Conservation (phyloP, 2,888 invertebrate genomes). For the Schizotus pectinicornis region DNA sequence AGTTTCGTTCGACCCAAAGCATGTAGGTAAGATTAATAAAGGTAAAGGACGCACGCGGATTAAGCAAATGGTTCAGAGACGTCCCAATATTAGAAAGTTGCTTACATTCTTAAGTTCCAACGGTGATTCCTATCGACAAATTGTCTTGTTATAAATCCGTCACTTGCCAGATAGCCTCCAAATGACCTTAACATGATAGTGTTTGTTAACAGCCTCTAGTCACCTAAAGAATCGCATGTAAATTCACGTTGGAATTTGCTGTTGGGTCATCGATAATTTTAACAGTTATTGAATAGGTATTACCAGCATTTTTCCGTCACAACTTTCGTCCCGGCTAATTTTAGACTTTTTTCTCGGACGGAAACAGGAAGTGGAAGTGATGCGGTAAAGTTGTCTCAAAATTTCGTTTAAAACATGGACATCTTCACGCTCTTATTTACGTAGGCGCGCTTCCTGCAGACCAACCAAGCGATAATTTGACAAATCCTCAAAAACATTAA, state of each 20-base stretch:
- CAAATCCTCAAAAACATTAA: no score
- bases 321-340: no score
- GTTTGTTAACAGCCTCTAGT: slow-evolving; percentile 19
- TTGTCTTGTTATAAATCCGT: no score
- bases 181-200: slow-evolving; percentile 19
- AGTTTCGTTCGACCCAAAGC: slow-evolving; percentile 13
- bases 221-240: slow-evolving; percentile 1
- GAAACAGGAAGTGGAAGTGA: no score
- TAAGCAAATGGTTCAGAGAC: no score
- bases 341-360: slow-evolving; percentile 2
- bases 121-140: background rate
- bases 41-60: background rate
- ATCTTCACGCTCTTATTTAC: no score
- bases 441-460: no score
- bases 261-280: slow-evolving; percentile 25
- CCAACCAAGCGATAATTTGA: no score
- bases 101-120: background rate
- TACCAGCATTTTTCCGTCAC: no score
- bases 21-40: slow-evolving; percentile 20
- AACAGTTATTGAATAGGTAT: slow-evolving; percentile 1
- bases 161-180: slow-evolving; percentile 19
- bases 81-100: no score
- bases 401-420: no score
- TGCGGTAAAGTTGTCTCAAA: no score
- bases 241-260: slow-evolving; percentile 19